Evolutionary conservation across 2,888 invertebrate genomes (phyloP), one percentile per base, ranked within the genome.

Genomic region (Steinernema scapterisci): DNA sequence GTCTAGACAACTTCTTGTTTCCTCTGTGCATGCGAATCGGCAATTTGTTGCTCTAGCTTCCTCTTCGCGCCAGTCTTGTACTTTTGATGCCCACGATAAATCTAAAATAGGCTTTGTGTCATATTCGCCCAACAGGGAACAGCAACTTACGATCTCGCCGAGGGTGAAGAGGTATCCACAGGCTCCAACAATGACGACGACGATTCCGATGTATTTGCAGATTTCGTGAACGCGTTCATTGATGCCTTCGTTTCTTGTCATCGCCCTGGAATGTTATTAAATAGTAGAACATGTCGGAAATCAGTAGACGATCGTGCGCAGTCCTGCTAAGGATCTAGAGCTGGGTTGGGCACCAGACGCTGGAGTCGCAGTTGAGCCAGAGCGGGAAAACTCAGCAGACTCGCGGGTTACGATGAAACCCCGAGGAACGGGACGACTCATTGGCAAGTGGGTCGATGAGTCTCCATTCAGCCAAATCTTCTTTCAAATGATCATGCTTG

Each of bases 1-100:
- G 38, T 38, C 9, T 38, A 38, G 38, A 38, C 38, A 3, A 38
- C 38, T 38, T 38, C 38, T 9, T 38, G 38, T 38, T 38, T 38
- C 38, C 9, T 38, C 38, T 38, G 38, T 38, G 38, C 38, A 6
- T 38, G 38, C 38, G 38, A 38, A 9, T 38, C 48, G 48, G 16
- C n/a, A 48, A 48, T 13, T 48, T 48, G 48, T 48, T 48, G 48
- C 48, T 48, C 48, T 5, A 48, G 48, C 19, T 48, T 48, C 5
- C 48, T 48, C 48, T 48, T 48, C 19, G 45, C 45, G 48, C 48
- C 48, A n/a, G 21, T 25, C 21, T 54, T 54, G 54, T 54, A 21
- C 25, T 54, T 54, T 21, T 54, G 54, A 54, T 54, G 25, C 21
- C 54, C 21, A 13, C 54, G 54, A 25, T 54, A 54, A 19, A 25